Conservation (phyloP, 2,113 vertebrate species). For the Pelodiscus sinensis region DNA sequence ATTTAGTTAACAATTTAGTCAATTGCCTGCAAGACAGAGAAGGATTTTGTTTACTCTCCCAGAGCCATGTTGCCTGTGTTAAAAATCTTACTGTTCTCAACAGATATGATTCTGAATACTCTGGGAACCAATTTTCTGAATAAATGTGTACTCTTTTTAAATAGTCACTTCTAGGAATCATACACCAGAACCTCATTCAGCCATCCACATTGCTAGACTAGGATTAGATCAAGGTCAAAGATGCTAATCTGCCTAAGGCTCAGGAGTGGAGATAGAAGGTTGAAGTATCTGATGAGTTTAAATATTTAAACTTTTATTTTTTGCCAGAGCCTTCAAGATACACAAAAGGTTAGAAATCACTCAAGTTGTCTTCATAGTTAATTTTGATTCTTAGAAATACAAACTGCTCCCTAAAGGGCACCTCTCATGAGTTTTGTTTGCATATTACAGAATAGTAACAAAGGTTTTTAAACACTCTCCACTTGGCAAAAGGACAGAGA, state of each 20-base stretch:
- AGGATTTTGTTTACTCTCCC: neutral
- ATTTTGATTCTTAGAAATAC: slow-evolving; percentile 47
- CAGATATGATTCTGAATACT: neutral
- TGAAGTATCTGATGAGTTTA: slow-evolving; percentile 58
- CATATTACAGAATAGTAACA: slow-evolving; percentile 63
- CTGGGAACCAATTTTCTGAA: slow-evolving; percentile 4
- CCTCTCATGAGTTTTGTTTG: slow-evolving; percentile 59
- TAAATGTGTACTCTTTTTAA: slow-evolving; percentile 9
- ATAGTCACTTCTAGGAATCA: neutral
- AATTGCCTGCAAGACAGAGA: neutral
- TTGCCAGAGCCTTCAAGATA: slow-evolving; percentile 23
- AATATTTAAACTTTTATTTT: slow-evolving; percentile 68
- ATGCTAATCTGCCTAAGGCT: slow-evolving; percentile 68
- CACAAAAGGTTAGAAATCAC: slow-evolving; percentile 52
- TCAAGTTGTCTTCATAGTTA: neutral
- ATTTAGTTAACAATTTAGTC: neutral
- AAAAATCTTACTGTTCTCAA: neutral
- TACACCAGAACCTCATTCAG: slow-evolving; percentile 40
- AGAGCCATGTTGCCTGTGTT: neutral
- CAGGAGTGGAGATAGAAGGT: slow-evolving; percentile 52
- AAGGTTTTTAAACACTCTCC: slow-evolving; percentile 29
- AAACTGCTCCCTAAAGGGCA: slow-evolving; percentile 27
- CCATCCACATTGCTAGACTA: slow-evolving; percentile 61
- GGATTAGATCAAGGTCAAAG: slow-evolving; percentile 75
- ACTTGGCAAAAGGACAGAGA: neutral